These are phyloP conservation scores for Sebastes steindachneri DNA, from an alignment of 2,797 vertebrate species.

Conservation along the genomic window DNA sequence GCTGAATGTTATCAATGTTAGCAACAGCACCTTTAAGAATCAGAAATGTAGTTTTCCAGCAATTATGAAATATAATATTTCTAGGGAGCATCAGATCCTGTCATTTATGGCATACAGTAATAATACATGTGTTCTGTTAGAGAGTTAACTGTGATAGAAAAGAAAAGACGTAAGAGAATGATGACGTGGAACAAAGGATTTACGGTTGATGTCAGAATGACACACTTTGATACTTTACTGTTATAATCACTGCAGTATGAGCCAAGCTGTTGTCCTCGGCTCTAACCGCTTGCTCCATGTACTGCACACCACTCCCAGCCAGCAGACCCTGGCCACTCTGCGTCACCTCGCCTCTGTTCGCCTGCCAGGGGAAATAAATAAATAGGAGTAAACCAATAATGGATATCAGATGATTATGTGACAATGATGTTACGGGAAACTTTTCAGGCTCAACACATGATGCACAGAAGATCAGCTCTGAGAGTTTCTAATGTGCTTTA, in stretches of 20 bases:
- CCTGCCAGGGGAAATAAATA: conserved; percentile 66
- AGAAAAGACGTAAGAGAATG: background rate
- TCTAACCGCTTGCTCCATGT: background rate
- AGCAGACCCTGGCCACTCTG: conserved; percentile 16
- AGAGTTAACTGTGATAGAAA: background rate
- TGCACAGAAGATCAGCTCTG: conserved; percentile 24
- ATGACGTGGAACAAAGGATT: background rate
- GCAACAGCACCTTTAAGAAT: no score
- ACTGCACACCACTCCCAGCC: conserved; percentile 23
- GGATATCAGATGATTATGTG: conserved; percentile 72
- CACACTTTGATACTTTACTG: background rate
- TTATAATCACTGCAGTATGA: conserved; percentile 7
- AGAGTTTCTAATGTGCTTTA: background rate
- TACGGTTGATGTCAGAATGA: background rate
- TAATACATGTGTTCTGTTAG: background rate
- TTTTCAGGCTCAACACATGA: conserved; percentile 51
- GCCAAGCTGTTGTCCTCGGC: background rate
- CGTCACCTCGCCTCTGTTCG: conserved; percentile 55
- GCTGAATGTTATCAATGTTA: no score
- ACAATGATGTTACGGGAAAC: conserved; percentile 61
- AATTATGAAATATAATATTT: background rate
- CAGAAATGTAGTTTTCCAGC: background rate
- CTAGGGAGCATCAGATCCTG: background rate
- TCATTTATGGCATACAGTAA: background rate
- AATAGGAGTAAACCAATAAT: conserved; percentile 69